Conservation (phyloP, 2,888 invertebrate species). For the Hirtodrosophila cameraria region DNA sequence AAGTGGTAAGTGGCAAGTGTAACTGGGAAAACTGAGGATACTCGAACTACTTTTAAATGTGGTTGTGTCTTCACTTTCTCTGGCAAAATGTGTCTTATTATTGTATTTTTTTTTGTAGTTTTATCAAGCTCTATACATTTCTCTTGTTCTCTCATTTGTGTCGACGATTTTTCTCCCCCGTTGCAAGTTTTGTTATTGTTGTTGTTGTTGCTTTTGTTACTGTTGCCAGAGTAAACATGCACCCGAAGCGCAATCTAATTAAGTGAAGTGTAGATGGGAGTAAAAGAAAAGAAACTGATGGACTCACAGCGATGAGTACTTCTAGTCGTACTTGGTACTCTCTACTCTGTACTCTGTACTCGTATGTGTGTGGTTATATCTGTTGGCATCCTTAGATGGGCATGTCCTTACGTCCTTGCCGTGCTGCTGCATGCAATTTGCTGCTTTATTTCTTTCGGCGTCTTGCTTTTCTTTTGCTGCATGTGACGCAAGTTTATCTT, state of each 20-base stretch:
- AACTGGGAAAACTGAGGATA: slow-evolving; percentile 4
- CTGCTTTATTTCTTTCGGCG: slow-evolving; percentile 36
- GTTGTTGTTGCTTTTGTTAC: slow-evolving; percentile 10
- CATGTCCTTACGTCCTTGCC: slow-evolving; percentile 43
- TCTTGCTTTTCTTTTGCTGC: slow-evolving; percentile 21
- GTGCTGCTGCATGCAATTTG: slow-evolving; percentile 60
- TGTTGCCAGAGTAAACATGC: slow-evolving; percentile 62
- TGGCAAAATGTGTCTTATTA: slow-evolving; percentile 57
- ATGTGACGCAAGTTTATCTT: slow-evolving; percentile 42
- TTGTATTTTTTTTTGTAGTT: slow-evolving; percentile 1
- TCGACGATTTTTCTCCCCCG: slow-evolving; percentile 34
- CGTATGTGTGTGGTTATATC: slow-evolving; percentile 13
- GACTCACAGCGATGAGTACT: slow-evolving; percentile 40
- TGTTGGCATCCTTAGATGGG: slow-evolving; percentile 30
- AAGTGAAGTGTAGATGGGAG: slow-evolving; percentile 58
- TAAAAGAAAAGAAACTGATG: slow-evolving; percentile 33
- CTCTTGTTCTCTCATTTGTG: slow-evolving; percentile 55
- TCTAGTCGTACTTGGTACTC: too few relatives aligned
- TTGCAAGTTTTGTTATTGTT: slow-evolving; percentile 13
- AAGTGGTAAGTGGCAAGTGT: background rate
- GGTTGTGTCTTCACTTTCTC: slow-evolving; percentile 57
- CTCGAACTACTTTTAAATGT: slow-evolving; percentile 49
- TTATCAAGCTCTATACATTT: slow-evolving; percentile 15
- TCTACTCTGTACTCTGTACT: too few relatives aligned
- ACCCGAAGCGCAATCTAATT: slow-evolving; percentile 76